Percentiles rank a stretch among this genome's conserved stretches.
These are phyloP conservation scores for Candoia aspera DNA, from an alignment of 2,113 vertebrate genomes.

Conservation along the genomic window DNA sequence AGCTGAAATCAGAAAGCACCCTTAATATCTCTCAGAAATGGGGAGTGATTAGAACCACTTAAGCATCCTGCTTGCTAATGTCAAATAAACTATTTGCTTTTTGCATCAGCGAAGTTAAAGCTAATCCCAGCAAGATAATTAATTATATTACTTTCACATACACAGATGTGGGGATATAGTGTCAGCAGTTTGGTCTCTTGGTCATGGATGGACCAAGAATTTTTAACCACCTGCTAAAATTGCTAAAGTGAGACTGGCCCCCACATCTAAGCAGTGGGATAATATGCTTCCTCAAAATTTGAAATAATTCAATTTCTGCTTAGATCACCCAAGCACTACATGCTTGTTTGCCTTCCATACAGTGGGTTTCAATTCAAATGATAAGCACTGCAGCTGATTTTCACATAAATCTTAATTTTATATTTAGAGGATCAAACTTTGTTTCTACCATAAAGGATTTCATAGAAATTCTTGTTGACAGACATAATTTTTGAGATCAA, in stretches of 20 bases:
- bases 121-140: background rate
- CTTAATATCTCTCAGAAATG: background rate
- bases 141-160: constrained; percentile 1
- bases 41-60: background rate
- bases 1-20: background rate
- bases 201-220: background rate
- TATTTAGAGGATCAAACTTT: background rate
- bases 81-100: background rate
- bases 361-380: background rate
- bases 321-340: background rate
- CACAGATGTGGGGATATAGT: background rate
- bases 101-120: background rate
- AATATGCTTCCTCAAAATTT: background rate
- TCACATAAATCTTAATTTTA: background rate
- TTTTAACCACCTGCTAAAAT: background rate
- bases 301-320: background rate
- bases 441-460: background rate
- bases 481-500: background rate
- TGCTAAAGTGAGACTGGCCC: background rate
- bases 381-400: background rate
- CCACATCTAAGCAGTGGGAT: background rate
- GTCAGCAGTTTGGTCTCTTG: background rate
- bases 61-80: background rate
- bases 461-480: background rate
- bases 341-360: background rate